Evolutionary conservation across 1,140 invertebrate genomes (phyloP).

Genomic region (Penaeus chinensis): DNA sequence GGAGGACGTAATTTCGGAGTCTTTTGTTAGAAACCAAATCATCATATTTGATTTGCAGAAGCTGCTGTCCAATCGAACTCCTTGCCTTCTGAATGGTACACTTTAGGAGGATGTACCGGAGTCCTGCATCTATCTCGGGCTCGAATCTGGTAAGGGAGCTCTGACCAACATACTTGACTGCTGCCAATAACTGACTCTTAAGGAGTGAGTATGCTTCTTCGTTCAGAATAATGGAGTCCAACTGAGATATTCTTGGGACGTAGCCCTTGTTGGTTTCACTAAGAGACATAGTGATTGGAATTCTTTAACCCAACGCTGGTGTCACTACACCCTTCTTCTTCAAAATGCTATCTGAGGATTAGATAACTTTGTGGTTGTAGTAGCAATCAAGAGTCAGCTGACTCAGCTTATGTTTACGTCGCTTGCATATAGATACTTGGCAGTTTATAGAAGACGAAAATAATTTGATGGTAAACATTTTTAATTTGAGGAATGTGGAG

Average conservation of each 20-base stretch:
- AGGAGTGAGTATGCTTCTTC: conserved; percentile 51
- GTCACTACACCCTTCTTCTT: not conserved
- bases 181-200: conserved; percentile 52
- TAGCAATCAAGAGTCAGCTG: too few species aligned
- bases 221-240: conserved; percentile 57
- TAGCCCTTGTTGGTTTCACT: not conserved
- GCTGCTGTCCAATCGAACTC: conserved; percentile 60
- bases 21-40: conserved; percentile 18
- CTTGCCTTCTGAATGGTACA: conserved; percentile 44
- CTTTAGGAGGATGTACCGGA: conserved; percentile 45
- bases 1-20: conserved; percentile 36
- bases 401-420: too few species aligned
- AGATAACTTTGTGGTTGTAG: not conserved
- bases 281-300: conserved; percentile 1
- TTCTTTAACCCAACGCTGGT: too few species aligned
- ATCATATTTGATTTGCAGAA: conserved; percentile 61
- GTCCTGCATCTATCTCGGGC: conserved; percentile 58
- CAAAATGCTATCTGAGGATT: not conserved
- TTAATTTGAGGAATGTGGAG: too few species aligned
- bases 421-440: too few species aligned
- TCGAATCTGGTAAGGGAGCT: conserved; percentile 52
- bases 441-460: too few species aligned
- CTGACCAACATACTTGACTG: conserved; percentile 46
- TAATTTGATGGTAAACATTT: too few species aligned
- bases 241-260: conserved; percentile 55